Conservation (phyloP, 2,797 vertebrate genomes). For the Melopsittacus undulatus region DNA sequence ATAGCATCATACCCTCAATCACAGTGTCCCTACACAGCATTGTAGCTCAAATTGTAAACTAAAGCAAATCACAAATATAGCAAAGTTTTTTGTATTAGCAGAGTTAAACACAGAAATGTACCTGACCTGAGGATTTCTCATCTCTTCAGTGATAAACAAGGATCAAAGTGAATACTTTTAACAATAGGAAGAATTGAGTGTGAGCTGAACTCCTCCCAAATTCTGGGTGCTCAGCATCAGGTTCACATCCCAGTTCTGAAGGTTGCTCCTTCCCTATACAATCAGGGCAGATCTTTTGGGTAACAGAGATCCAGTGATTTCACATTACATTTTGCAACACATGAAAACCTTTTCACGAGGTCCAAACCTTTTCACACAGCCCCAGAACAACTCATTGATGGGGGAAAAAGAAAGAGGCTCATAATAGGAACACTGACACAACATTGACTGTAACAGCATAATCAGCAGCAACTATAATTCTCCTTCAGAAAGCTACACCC, state of each 20-base stretch:
- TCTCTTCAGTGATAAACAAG: not conserved
- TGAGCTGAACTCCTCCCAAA: not conserved
- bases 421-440: constrained; percentile 61
- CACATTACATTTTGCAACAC: not conserved
- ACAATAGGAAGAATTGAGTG: rapidly evolving
- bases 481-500: constrained; percentile 40
- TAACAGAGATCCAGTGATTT: not conserved
- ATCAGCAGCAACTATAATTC: constrained; percentile 56
- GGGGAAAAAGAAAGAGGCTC: not conserved
- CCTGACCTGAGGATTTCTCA: not conserved
- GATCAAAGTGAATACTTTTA: not conserved
- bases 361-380: not conserved
- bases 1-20: not conserved
- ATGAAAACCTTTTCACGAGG: not conserved
- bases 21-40: rapidly evolving
- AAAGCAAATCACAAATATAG: not conserved
- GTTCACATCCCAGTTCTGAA: not conserved
- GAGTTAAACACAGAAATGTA: not conserved
- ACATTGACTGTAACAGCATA: constrained; percentile 50
- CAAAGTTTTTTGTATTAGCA: not conserved
- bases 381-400: not conserved
- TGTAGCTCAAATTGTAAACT: rapidly evolving
- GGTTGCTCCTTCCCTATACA: not conserved
- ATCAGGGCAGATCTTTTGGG: not conserved
- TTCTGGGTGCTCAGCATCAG: not conserved